A percentile compares a stretch with the other conserved stretches of the same genome.
phyloP scores from a whole-genome alignment of 2,797 vertebrate species.

The Melanotaenia boesemani region DNA sequence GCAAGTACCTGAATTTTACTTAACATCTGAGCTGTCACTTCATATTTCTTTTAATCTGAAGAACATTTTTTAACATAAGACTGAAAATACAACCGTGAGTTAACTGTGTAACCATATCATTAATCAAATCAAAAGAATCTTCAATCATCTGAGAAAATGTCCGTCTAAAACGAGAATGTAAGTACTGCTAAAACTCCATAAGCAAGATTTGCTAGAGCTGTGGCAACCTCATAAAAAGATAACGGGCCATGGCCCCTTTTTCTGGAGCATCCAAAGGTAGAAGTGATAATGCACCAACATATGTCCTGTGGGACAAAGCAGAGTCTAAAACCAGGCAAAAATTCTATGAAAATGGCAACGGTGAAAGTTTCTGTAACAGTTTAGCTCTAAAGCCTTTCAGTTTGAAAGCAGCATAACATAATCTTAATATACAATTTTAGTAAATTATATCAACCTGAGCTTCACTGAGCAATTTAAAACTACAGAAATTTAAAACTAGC shows the following conservation, averaged over 20 bases:
- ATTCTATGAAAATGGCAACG: constrained; percentile 34
- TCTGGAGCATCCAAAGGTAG: constrained; percentile 73
- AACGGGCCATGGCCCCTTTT: constrained; percentile 48
- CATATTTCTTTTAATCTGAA: constrained; percentile 27
- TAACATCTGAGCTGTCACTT: constrained; percentile 20
- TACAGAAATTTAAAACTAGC: neutral
- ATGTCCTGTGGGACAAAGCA: constrained; percentile 34
- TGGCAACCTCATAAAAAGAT: constrained; percentile 54
- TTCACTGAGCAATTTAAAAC: neutral
- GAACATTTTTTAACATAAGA: constrained; percentile 3
- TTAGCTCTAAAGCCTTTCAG: neutral
- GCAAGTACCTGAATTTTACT: constrained; percentile 47
- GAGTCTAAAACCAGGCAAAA: constrained; percentile 25
- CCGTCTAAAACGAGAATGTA: constrained; percentile 38
- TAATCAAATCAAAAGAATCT: constrained; percentile 23
- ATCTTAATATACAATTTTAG: neutral
- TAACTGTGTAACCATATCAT: constrained; percentile 17
- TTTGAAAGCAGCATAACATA: neutral
- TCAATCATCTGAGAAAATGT: neutral
- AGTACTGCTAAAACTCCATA: constrained; percentile 24
- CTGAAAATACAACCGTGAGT: constrained; percentile 14
- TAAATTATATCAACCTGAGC: constrained; percentile 1
- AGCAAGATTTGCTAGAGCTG: constrained; percentile 35
- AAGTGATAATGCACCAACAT: constrained; percentile 65
- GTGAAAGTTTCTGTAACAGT: neutral